phyloP scores from a whole-genome alignment of 2,888 invertebrate genomes.

The Julus scandinavius region DNA sequence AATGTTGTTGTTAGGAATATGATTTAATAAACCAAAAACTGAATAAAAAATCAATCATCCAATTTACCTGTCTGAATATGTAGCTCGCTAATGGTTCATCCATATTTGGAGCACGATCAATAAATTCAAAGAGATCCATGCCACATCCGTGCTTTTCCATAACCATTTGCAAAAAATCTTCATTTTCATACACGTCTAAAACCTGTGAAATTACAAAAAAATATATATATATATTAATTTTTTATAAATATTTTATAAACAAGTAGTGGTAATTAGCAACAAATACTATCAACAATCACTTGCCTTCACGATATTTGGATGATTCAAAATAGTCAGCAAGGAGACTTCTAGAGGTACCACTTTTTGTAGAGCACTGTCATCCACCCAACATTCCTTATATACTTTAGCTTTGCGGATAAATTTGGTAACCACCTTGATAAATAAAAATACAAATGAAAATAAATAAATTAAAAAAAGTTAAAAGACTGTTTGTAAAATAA shows the following conservation, averaged over 20 bases:
- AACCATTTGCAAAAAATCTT: conserved; percentile 77
- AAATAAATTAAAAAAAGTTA: neutral
- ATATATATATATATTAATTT: no score
- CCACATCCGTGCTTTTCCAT: conserved; percentile 82
- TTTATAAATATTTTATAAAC: neutral
- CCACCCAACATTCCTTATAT: conserved; percentile 75
- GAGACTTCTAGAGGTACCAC: conserved; percentile 75
- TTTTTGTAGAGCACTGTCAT: conserved; percentile 69
- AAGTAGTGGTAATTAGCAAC: neutral
- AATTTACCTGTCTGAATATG: conserved; percentile 76
- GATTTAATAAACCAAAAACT: no score
- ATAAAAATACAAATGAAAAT: conserved; percentile 37
- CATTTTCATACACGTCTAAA: conserved; percentile 76
- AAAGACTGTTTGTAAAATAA: conserved; percentile 53
- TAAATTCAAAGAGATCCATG: conserved; percentile 82
- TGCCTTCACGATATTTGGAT: conserved; percentile 75
- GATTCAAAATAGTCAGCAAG: conserved; percentile 74
- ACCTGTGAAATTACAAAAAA: conserved; percentile 66
- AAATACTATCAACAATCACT: conserved; percentile 22
- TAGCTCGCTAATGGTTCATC: conserved; percentile 77
- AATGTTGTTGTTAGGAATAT: no score
- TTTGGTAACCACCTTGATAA: conserved; percentile 74
- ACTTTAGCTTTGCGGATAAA: conserved; percentile 77
- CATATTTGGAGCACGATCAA: conserved; percentile 75
- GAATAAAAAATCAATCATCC: neutral